A percentile compares a stretch with the other conserved stretches of the same genome.
Evolutionary conservation across 1,140 invertebrate genomes (phyloP).

Genomic region (Hermetia illucens): DNA sequence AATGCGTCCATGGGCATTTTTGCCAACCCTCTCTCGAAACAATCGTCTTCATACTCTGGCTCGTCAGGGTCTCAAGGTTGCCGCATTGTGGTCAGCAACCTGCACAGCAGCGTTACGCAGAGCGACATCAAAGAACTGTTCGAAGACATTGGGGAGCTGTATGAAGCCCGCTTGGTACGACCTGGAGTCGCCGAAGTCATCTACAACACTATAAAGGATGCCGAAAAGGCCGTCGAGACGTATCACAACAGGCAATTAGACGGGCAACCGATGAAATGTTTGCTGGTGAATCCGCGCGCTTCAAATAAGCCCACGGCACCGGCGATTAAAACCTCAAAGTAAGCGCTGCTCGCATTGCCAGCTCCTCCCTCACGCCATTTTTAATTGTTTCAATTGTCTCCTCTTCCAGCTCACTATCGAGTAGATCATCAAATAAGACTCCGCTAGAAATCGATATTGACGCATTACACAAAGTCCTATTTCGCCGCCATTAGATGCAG

Average conservation of each 20-base stretch:
- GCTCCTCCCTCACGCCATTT: too few relatives aligned
- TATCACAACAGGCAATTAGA: slow-evolving; percentile 86
- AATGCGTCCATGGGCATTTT: slow-evolving; percentile 35
- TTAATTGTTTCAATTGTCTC: slow-evolving; percentile 12
- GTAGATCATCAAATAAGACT: slow-evolving; percentile 6
- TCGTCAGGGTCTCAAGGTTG: too few relatives aligned
- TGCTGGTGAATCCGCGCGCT: slow-evolving; percentile 54
- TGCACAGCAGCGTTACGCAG: slow-evolving; percentile 69
- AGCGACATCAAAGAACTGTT: slow-evolving; percentile 89
- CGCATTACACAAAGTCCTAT: slow-evolving; percentile 12
- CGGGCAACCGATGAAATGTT: slow-evolving; percentile 70
- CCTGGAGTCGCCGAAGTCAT: slow-evolving; percentile 80
- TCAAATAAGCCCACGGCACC: slow-evolving; percentile 42
- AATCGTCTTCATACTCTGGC: slow-evolving; percentile 22
- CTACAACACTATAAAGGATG: slow-evolving; percentile 71
- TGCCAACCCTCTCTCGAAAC: slow-evolving; percentile 29
- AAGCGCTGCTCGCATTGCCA: too few relatives aligned
- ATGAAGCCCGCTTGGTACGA: slow-evolving; percentile 68
- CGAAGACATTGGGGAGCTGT: slow-evolving; percentile 76
- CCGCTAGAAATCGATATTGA: slow-evolving; percentile 14
- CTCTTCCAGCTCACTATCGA: neutral
- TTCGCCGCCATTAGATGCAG: slow-evolving; percentile 10
- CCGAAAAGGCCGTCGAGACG: slow-evolving; percentile 73
- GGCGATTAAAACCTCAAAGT: slow-evolving; percentile 23
- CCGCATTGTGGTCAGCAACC: slow-evolving; percentile 74